Conservation (phyloP, 2,888 invertebrate species). For the Nomada lathburiana region DNA sequence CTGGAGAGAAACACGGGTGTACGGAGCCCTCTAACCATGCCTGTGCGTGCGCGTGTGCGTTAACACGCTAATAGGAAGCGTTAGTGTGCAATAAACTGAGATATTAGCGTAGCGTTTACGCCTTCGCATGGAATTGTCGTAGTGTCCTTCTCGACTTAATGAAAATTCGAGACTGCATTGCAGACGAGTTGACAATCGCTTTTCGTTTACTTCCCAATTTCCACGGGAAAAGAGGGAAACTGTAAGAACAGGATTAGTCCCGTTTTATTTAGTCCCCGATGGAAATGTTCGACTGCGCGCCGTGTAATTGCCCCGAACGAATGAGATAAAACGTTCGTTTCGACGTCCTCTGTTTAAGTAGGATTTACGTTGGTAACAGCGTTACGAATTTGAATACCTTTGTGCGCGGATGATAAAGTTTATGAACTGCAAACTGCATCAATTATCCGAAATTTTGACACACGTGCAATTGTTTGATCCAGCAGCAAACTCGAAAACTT, state of each 20-base stretch:
- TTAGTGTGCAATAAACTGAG: conserved; percentile 62
- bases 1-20: conserved; percentile 23
- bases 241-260: not conserved
- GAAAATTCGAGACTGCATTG: conserved; percentile 52
- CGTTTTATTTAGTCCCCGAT: conserved; percentile 9
- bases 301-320: not conserved
- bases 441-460: too few relatives aligned
- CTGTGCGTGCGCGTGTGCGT: conserved; percentile 38
- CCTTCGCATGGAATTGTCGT: conserved; percentile 42
- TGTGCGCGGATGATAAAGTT: not conserved
- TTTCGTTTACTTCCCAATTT: conserved; percentile 16
- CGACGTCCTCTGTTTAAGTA: too few relatives aligned
- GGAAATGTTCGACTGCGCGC: not conserved
- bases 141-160: conserved; percentile 55
- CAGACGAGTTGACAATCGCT: conserved; percentile 7
- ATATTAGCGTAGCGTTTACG: conserved; percentile 67
- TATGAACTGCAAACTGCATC: not conserved
- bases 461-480: too few relatives aligned
- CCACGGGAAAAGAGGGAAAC: not conserved
- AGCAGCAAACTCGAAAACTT: too few relatives aligned
- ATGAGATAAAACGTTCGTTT: not conserved
- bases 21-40: conserved; percentile 11
- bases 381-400: not conserved
- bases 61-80: conserved; percentile 59
- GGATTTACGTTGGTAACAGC: too few relatives aligned